Conservation (phyloP, 1,140 invertebrate species). For the Capitella teleta region DNA sequence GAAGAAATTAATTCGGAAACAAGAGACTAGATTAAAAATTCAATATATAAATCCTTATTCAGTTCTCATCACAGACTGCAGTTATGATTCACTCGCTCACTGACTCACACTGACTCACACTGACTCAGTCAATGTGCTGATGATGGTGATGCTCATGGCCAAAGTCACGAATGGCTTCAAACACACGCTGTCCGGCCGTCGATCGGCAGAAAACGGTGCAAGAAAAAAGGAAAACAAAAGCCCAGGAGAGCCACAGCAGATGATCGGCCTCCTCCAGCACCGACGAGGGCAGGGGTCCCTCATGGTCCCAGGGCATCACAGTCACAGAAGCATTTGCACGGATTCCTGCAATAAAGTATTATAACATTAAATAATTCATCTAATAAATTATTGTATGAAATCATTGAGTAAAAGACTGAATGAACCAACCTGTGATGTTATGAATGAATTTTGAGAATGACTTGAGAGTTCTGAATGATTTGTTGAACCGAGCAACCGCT, state of each 20-base stretch:
- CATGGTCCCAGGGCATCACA: background rate
- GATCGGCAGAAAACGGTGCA: background rate
- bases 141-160: slow-evolving; percentile 2
- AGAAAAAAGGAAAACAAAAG: background rate
- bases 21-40: no score
- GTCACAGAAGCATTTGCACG: background rate
- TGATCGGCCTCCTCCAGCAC: background rate
- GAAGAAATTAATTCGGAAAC: no score
- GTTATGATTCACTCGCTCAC: no score
- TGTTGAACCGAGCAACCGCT: slow-evolving; percentile 74
- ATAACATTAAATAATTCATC: background rate
- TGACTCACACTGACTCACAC: no score
- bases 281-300: background rate
- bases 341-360: background rate
- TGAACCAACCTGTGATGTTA: slow-evolving; percentile 55
- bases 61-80: no score
- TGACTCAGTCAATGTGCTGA: no score
- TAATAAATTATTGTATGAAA: background rate
- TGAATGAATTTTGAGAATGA: slow-evolving; percentile 71
- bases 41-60: no score
- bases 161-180: background rate
- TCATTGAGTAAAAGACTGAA: background rate
- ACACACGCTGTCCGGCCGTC: background rate
- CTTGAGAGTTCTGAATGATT: slow-evolving; percentile 65
- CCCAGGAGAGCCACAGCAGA: slow-evolving; percentile 1